Conservation (phyloP, 2,888 invertebrate species). For the Diarsia brunnea region DNA sequence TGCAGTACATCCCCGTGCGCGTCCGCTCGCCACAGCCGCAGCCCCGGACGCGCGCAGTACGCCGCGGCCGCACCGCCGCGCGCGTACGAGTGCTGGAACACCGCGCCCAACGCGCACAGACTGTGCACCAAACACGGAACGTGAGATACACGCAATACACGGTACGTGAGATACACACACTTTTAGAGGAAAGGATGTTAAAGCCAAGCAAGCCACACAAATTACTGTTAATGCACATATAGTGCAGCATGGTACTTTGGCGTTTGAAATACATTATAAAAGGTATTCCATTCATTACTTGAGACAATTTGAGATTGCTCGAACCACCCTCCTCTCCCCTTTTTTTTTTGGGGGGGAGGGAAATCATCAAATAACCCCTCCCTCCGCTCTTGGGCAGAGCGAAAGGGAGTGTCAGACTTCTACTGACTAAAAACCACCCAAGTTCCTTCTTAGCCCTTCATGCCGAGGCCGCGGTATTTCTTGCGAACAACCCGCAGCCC, state of each 20-base stretch:
- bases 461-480: no score
- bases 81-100: slow-evolving; percentile 90
- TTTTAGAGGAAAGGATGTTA: no score
- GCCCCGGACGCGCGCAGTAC: slow-evolving; percentile 95
- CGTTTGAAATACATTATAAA: background rate
- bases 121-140: slow-evolving; percentile 63
- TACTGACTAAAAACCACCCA: no score
- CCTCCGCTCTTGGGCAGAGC: no score
- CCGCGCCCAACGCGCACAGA: slow-evolving; percentile 86
- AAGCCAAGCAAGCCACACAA: background rate
- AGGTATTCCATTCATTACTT: no score
- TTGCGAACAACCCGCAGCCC: no score
- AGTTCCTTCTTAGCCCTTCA: no score
- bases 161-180: background rate
- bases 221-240: background rate
- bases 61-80: slow-evolving; percentile 91
- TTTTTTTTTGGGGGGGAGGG: no score
- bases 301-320: no score
- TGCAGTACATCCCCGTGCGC: slow-evolving; percentile 94
- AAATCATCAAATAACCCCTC: no score
- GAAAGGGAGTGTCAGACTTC: no score
- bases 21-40: slow-evolving; percentile 96
- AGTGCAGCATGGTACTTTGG: background rate
- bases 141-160: background rate
- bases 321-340: no score